A percentile compares a stretch with the other conserved stretches of the same genome.
These are phyloP conservation scores for Gryon sp. DNA, from an alignment of 1,140 invertebrate genomes.

Conservation along the genomic window DNA sequence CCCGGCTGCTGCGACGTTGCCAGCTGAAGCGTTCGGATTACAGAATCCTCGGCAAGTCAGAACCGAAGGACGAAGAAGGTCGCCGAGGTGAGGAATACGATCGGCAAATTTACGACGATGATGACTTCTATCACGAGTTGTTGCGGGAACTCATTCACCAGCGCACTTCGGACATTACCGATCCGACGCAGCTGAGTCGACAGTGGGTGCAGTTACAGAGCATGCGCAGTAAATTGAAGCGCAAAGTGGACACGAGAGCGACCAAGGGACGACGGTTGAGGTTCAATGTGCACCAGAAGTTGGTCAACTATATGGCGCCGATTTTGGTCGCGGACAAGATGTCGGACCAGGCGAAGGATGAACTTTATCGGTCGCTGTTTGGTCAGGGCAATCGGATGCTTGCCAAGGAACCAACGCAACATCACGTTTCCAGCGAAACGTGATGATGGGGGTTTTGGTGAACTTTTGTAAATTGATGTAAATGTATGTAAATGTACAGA, in stretches of 20 bases:
- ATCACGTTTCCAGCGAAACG: no score
- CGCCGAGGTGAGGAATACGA: conserved; percentile 84
- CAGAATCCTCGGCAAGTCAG: conserved; percentile 84
- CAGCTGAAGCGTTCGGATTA: conserved; percentile 89
- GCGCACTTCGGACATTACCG: conserved; percentile 89
- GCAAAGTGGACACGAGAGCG: conserved; percentile 93
- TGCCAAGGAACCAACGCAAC: no score
- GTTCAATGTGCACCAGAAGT: conserved; percentile 93
- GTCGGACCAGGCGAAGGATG: conserved; percentile 88
- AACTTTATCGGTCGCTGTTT: conserved; percentile 91
- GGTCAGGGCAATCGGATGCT: conserved; percentile 77
- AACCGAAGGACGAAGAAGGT: conserved; percentile 67
- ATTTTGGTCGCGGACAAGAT: conserved; percentile 83
- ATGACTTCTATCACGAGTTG: conserved; percentile 97
- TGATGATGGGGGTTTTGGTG: no score
- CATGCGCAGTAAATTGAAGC: conserved; percentile 92
- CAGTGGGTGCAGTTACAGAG: conserved; percentile 96
- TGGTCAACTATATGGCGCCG: conserved; percentile 97
- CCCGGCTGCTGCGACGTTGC: conserved; percentile 88
- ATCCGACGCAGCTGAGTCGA: conserved; percentile 88
- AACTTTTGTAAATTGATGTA: no score
- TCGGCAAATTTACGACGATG: conserved; percentile 96
- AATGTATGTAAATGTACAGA: no score
- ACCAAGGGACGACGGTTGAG: conserved; percentile 95
- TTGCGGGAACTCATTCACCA: conserved; percentile 94